Conservation (phyloP, 2,113 vertebrate genomes). For the Cervus canadensis region DNA sequence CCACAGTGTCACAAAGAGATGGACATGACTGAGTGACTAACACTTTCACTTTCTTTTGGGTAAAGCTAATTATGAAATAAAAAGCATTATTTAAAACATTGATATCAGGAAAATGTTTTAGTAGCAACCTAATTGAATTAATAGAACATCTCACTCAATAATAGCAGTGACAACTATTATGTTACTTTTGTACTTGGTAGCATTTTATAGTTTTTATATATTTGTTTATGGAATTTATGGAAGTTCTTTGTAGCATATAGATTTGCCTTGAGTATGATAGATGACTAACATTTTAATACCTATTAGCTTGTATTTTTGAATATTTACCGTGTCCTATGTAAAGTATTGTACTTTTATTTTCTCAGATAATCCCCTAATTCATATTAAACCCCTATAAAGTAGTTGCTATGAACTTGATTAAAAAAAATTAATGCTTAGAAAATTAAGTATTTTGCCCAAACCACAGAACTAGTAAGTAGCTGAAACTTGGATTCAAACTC, state of each 20-base stretch:
- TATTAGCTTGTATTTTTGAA: not conserved
- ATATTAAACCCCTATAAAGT: not conserved
- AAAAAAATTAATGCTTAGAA: not conserved
- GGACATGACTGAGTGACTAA: not conserved
- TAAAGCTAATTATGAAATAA: not conserved
- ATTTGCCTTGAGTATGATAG: not conserved
- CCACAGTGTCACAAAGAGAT: not conserved
- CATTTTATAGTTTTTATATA: not conserved
- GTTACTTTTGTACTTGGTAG: not conserved
- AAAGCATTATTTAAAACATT: not conserved
- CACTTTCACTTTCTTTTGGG: not conserved
- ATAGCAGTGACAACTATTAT: not conserved
- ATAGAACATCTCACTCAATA: not conserved
- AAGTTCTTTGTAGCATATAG: not conserved
- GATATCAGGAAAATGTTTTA: not conserved
- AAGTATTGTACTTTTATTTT: not conserved
- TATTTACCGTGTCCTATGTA: not conserved
- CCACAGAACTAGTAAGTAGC: not conserved
- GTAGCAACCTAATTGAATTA: not conserved
- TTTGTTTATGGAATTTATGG: not conserved
- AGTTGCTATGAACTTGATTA: not conserved
- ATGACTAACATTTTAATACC: not conserved
- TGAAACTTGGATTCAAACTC: not conserved
- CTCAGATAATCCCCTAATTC: not conserved
- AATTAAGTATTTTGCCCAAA: not conserved